Evolutionary conservation across 2,113 vertebrate species (phyloP), one percentile per base, ranked within the genome.

Genomic region (Rhinoderma darwinii): DNA sequence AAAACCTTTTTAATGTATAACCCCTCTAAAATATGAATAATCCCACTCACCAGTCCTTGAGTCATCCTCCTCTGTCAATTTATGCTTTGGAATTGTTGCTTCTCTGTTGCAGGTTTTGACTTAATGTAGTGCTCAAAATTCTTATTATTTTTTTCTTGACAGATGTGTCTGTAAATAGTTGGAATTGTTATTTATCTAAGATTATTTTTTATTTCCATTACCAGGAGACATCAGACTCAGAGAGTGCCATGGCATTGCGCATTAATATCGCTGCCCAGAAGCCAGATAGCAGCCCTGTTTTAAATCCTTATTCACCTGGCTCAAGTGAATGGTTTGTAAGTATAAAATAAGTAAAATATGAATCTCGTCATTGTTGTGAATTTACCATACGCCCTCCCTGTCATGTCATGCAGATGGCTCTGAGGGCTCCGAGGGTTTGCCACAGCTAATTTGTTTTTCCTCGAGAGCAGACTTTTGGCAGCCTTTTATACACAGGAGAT

Each of bases 291-390:
- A 96, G 96, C 86, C 97, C 97, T 20, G 94, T 96, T 39, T 95
- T 99, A 0, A 95, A 98, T 88, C 89, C 88, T 25, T 94, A 93
- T 89, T 94, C 95, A 20, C 91, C 93, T 32, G 91, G 73, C 0
- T 92, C 95, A 88, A 95, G 95, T 83, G 93, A 95, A 81, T 97
- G 96, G 47, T 96, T 94, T 85, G 97, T 99, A 93, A 97, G 97
- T 95, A 86, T 47, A 35, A 76, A 44, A 77, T 18, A 50, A 76
- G 75, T 76, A 20, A 73, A 37, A 41, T 74, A 14, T 10, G 44
- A 32, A 50, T 77, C 0, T 47, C n/a, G n/a, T n/a, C n/a, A n/a
- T n/a, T n/a, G n/a, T n/a, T n/a, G n/a, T n/a, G n/a, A n/a, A 70
- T 37, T 8, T 22, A 2, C 32, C 32, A 20, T 11, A 41, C 5